Evolutionary conservation across 2,113 vertebrate genomes (phyloP).

Genomic region (Gnathonemus longibarbis): DNA sequence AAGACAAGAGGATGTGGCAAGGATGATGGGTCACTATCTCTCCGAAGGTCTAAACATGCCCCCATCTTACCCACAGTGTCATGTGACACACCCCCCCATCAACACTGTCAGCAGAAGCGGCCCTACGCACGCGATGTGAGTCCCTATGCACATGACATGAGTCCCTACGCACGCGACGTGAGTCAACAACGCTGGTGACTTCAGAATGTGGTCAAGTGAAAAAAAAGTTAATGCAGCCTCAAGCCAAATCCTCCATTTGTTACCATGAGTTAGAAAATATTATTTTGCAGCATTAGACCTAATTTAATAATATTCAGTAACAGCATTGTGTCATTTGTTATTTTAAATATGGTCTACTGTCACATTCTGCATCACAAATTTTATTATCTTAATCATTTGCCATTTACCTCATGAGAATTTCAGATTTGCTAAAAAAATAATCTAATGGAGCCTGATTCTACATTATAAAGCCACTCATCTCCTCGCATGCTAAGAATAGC

Average conservation of each 20-base stretch:
- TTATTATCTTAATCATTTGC: not conserved
- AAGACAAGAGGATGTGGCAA: not conserved
- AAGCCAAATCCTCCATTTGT: not conserved
- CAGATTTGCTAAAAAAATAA: not conserved
- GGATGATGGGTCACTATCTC: not conserved
- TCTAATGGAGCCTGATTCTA: not conserved
- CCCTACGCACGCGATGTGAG: no score
- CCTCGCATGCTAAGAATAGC: not conserved
- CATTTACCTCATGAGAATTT: not conserved
- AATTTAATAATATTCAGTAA: not conserved
- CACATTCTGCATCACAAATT: not conserved
- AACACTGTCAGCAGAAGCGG: not conserved
- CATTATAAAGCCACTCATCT: not conserved
- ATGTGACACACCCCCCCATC: not conserved
- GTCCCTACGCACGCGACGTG: not conserved
- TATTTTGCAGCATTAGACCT: not conserved
- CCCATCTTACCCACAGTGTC: not conserved
- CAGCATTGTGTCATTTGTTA: not conserved
- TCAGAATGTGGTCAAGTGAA: not conserved
- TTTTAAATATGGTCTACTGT: not conserved
- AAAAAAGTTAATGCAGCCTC: not conserved
- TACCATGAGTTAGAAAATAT: not conserved
- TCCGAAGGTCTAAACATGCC: not conserved
- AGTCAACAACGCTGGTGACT: not conserved
- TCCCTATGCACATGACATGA: no score